These are phyloP conservation scores for Polia nebulosa DNA, from an alignment of 2,888 invertebrate species.

Conservation along the genomic window DNA sequence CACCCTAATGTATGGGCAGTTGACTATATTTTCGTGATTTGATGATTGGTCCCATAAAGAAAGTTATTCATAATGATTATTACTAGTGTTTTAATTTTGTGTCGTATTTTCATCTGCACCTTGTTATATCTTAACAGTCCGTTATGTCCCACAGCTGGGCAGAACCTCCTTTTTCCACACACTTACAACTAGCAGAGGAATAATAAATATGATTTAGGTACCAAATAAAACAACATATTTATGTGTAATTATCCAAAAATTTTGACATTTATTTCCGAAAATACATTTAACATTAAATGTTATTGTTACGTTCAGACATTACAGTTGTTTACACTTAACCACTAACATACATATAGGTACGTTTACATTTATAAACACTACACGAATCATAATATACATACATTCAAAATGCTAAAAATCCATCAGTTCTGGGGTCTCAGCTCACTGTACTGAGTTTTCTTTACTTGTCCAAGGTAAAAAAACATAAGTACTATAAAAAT, in stretches of 20 bases:
- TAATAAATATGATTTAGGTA: too few species aligned
- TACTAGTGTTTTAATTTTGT: too few species aligned
- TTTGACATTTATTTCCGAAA: constrained; percentile 42
- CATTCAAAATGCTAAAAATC: constrained; percentile 13
- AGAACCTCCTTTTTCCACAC: too few species aligned
- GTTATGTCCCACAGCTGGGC: too few species aligned
- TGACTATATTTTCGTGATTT: too few species aligned
- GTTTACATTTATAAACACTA: constrained; percentile 8
- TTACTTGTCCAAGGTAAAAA: neutral
- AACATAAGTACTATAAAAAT: too few species aligned
- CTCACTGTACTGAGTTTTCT: neutral
- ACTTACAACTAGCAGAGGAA: too few species aligned
- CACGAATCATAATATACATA: neutral
- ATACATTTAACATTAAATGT: constrained; percentile 48
- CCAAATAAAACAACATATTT: constrained; percentile 16
- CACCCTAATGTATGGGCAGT: too few species aligned
- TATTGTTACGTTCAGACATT: constrained; percentile 29
- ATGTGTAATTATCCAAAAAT: constrained; percentile 15
- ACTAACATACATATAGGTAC: constrained; percentile 12
- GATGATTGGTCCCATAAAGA: too few species aligned
- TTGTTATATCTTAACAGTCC: too few species aligned
- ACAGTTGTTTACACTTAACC: neutral
- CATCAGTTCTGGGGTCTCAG: constrained; percentile 26
- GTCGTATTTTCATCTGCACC: too few species aligned
- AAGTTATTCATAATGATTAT: too few species aligned